These are phyloP conservation scores for Acrocephalus arundinaceus DNA, from an alignment of 2,113 vertebrate genomes.

Conservation along the genomic window DNA sequence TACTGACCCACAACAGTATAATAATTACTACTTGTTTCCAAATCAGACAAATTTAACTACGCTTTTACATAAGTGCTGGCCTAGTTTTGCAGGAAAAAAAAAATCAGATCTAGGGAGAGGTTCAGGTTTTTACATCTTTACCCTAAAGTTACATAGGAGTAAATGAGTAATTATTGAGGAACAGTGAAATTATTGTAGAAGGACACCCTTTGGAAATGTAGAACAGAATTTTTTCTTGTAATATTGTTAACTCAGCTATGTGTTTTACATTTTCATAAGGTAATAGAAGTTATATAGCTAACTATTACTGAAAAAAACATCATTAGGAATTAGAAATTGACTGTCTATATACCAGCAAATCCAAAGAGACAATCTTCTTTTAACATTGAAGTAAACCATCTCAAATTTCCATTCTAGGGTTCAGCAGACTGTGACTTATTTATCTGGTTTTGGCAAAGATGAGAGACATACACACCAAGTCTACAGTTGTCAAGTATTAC, in stretches of 20 bases:
- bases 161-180: not conserved
- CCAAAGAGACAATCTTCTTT: not conserved
- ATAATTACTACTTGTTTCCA: not conserved
- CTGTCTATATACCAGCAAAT: not conserved
- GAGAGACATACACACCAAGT: not conserved
- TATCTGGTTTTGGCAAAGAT: not conserved
- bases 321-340: not conserved
- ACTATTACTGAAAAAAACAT: not conserved
- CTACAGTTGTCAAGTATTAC: not conserved
- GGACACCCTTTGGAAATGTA: not conserved
- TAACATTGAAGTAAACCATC: not conserved
- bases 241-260: not conserved
- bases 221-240: not conserved
- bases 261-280: not conserved
- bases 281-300: not conserved
- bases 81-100: not conserved
- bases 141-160: not conserved
- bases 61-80: not conserved
- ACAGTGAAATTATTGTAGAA: not conserved
- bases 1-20: not conserved
- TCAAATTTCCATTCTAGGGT: not conserved
- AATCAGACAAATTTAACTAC: not conserved
- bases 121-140: not conserved
- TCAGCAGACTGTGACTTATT: not conserved
- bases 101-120: not conserved